These are phyloP conservation scores for Vidua chalybeata DNA, from an alignment of 2,113 vertebrate genomes.

Conservation along the genomic window DNA sequence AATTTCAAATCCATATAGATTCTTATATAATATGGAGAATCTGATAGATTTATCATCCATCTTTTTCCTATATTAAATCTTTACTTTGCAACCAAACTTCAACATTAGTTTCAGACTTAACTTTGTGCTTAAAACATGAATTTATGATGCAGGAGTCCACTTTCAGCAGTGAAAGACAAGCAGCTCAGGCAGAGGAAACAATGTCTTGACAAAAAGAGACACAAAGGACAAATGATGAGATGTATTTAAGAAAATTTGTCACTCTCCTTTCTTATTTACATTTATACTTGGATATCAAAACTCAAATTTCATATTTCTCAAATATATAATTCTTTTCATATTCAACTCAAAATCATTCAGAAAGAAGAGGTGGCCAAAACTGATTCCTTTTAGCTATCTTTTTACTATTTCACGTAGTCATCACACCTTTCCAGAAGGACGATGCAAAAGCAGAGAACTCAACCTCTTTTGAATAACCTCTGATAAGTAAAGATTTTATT, in stretches of 20 bases:
- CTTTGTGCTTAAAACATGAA: background rate
- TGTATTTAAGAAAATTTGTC: background rate
- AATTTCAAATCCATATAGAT: background rate
- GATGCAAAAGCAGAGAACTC: background rate
- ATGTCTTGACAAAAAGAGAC: background rate
- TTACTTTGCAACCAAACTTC: background rate
- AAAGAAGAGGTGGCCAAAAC: background rate
- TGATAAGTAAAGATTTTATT: background rate
- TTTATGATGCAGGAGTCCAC: background rate
- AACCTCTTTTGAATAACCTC: background rate
- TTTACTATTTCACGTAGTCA: background rate
- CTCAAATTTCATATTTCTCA: background rate
- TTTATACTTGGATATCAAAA: background rate
- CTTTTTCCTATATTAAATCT: background rate
- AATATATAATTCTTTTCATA: background rate
- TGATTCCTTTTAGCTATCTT: background rate
- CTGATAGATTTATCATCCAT: background rate
- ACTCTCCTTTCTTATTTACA: background rate
- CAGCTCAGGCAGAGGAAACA: background rate
- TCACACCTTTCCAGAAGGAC: background rate
- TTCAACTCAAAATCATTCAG: background rate
- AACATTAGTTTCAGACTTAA: background rate
- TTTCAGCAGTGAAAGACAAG: background rate
- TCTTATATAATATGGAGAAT: background rate
- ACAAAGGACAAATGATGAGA: background rate